phyloP scores from a whole-genome alignment of 2,113 vertebrate species.

The Corynorhinus townsendii region DNA sequence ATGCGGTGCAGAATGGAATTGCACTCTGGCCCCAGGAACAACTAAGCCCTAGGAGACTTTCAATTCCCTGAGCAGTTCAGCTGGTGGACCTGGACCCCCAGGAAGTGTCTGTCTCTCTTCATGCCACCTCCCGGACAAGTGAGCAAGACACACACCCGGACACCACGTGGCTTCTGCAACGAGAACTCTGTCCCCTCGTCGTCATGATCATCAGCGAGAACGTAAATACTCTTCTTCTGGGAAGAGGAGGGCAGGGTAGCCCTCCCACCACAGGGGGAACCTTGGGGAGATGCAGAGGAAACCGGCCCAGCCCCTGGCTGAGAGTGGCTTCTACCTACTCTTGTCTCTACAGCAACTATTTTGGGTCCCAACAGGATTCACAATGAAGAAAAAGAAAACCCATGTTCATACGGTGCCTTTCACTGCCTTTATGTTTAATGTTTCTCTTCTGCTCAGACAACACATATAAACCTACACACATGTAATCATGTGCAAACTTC shows the following conservation, averaged over 20 bases:
- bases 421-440: not conserved
- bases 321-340: not conserved
- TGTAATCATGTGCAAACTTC: not conserved
- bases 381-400: not conserved
- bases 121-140: not conserved
- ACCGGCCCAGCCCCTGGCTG: not conserved
- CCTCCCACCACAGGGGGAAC: not conserved
- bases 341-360: not conserved
- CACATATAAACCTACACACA: not conserved
- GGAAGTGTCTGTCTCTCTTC: not conserved
- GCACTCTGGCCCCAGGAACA: not conserved
- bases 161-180: not conserved
- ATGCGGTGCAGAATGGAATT: not conserved
- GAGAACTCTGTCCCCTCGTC: not conserved
- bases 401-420: not conserved
- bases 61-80: not conserved
- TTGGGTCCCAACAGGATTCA: not conserved
- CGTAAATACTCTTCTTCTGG: not conserved
- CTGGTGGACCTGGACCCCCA: not conserved
- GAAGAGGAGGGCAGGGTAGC: not conserved
- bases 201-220: not conserved
- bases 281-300: not conserved
- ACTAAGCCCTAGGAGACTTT: not conserved
- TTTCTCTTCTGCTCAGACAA: not conserved
- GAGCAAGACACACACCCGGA: not conserved